Evolutionary conservation across 2,888 invertebrate genomes (phyloP).

Genomic region (Acheta domesticus): DNA sequence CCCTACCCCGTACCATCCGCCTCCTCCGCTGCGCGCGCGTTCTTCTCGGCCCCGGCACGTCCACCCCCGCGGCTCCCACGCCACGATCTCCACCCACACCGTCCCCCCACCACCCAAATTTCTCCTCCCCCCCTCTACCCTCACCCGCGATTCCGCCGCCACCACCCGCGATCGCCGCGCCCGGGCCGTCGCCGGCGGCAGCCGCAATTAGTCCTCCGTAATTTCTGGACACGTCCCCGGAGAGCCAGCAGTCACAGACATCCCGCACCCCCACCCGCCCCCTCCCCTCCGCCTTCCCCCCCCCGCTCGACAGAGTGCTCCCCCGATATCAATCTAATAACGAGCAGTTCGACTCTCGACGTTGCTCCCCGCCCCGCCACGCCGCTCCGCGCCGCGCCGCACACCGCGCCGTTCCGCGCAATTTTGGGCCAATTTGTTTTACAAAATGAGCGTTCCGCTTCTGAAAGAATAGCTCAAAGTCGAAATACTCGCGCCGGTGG

Average conservation of each 20-base stretch:
- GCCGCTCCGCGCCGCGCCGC: background rate
- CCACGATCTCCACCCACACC: too few relatives aligned
- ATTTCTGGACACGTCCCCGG: slow-evolving; percentile 5
- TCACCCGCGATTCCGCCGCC: too few relatives aligned
- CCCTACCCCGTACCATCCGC: too few relatives aligned
- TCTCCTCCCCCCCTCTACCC: too few relatives aligned
- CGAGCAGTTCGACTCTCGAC: background rate
- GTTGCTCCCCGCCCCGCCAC: background rate
- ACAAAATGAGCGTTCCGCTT: background rate
- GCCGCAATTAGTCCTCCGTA: background rate
- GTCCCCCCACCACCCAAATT: too few relatives aligned
- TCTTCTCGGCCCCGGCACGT: too few relatives aligned
- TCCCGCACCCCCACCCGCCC: background rate
- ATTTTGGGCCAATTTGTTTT: background rate
- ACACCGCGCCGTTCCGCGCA: background rate
- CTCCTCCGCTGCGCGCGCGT: too few relatives aligned
- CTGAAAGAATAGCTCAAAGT: background rate
- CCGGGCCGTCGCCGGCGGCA: background rate
- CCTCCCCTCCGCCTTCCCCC: background rate
- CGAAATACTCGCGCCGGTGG: background rate
- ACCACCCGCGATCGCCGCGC: too few relatives aligned
- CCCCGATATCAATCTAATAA: background rate
- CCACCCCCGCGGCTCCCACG: too few relatives aligned
- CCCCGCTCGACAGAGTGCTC: background rate
- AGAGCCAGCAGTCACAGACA: background rate